Percentiles rank a stretch among this genome's conserved stretches.
These are phyloP conservation scores for Gymnosoma rotundatum DNA, from an alignment of 2,888 invertebrate species.

Conservation along the genomic window DNA sequence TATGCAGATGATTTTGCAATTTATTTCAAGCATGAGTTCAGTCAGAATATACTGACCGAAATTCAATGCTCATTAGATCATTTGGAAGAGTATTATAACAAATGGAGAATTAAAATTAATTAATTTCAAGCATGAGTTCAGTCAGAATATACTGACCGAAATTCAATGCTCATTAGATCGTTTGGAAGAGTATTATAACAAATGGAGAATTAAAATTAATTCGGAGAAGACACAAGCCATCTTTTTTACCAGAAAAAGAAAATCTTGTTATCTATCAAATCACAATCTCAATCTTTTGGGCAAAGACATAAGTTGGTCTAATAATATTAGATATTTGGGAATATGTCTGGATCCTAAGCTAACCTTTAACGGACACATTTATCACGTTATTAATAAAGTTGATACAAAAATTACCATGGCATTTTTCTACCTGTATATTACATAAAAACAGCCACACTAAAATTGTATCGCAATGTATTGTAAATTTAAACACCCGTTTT, in stretches of 20 bases:
- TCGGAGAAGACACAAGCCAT: slow-evolving; percentile 12
- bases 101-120: slow-evolving; percentile 41
- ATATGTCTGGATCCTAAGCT: not conserved
- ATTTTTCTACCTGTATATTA: too few relatives aligned
- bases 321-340: not conserved
- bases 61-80: not conserved
- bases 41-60: slow-evolving; percentile 12
- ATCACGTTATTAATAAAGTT: not conserved
- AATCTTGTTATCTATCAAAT: slow-evolving; percentile 1
- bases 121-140: not conserved
- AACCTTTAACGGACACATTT: not conserved
- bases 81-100: slow-evolving; percentile 13
- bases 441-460: too few relatives aligned
- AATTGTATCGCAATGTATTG: too few relatives aligned
- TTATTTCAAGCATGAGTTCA: not conserved
- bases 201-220: slow-evolving; percentile 41
- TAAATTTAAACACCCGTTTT: too few relatives aligned
- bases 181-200: slow-evolving; percentile 13
- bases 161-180: not conserved
- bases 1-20: too few relatives aligned
- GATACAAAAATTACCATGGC: too few relatives aligned
- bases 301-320: not conserved
- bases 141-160: slow-evolving; percentile 12
- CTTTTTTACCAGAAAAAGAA: slow-evolving; percentile 26
- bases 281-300: not conserved